Evolutionary conservation across 2,113 vertebrate genomes (phyloP).

Genomic region (Hiodon tergisus): DNA sequence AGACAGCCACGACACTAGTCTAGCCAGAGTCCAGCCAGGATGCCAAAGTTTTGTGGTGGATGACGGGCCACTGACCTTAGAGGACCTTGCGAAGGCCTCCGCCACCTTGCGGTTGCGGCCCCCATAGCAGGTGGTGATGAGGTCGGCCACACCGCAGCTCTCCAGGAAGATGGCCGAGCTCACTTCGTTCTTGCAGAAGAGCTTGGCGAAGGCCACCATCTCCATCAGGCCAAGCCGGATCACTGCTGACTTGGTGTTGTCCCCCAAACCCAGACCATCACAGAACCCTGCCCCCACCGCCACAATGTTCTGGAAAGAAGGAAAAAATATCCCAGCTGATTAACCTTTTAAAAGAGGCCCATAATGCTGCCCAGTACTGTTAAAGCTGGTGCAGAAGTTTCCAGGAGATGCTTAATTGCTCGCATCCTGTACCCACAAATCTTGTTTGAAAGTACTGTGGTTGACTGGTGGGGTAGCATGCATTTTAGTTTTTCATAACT

Average conservation of each 20-base stretch:
- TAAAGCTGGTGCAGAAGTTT: too few species aligned
- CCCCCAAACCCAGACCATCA: constrained; percentile 69
- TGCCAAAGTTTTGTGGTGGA: too few species aligned
- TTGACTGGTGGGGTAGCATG: too few species aligned
- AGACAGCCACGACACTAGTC: too few species aligned
- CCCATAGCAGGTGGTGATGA: constrained; percentile 83
- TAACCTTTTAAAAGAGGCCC: too few species aligned
- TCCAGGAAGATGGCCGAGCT: constrained; percentile 72
- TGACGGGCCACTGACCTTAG: constrained; percentile 59
- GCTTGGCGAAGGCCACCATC: constrained; percentile 75
- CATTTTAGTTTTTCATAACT: too few species aligned
- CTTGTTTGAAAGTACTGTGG: too few species aligned
- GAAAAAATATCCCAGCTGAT: not conserved
- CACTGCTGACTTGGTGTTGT: constrained; percentile 83
- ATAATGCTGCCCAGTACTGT: too few species aligned
- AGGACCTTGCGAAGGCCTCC: constrained; percentile 69
- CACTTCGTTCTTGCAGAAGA: constrained; percentile 69
- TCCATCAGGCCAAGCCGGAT: constrained; percentile 85
- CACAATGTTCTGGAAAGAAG: constrained; percentile 68
- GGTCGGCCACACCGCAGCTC: constrained; percentile 79
- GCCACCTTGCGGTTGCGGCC: constrained; percentile 78
- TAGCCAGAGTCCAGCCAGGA: too few species aligned
- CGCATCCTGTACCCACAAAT: too few species aligned
- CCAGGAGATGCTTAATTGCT: too few species aligned
- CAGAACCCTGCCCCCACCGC: constrained; percentile 80